Evolutionary conservation across 2,888 invertebrate species (phyloP).

Genomic region (Drosophila hawaiiensis): DNA sequence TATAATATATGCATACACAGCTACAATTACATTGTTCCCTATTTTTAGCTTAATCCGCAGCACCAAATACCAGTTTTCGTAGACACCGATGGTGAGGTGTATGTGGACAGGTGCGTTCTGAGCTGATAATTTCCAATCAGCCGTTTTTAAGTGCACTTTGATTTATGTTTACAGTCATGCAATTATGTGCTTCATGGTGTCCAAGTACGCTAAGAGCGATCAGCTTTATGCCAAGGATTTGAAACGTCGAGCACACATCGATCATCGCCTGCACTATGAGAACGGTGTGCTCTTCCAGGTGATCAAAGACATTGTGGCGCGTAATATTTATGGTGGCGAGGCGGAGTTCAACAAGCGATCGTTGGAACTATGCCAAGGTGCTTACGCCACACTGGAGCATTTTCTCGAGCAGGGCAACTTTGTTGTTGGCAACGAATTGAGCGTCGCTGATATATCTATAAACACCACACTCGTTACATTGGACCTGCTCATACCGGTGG

Average conservation of each 20-base stretch:
- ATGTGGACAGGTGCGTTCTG: slow-evolving; percentile 85
- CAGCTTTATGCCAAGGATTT: slow-evolving; percentile 87
- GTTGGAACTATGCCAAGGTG: slow-evolving; percentile 75
- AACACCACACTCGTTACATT: slow-evolving; percentile 84
- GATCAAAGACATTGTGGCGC: slow-evolving; percentile 84
- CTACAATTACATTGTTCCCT: neutral
- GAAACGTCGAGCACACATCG: slow-evolving; percentile 86
- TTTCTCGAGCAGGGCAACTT: slow-evolving; percentile 79
- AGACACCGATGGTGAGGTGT: slow-evolving; percentile 86
- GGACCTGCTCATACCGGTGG: slow-evolving; percentile 82
- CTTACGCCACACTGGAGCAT: slow-evolving; percentile 82
- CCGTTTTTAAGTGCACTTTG: neutral
- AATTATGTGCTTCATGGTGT: slow-evolving; percentile 86
- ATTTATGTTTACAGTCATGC: slow-evolving; percentile 84
- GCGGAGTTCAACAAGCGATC: slow-evolving; percentile 74
- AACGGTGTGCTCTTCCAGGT: slow-evolving; percentile 86
- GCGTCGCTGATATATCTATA: slow-evolving; percentile 86
- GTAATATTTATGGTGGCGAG: slow-evolving; percentile 81
- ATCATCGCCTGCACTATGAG: slow-evolving; percentile 87
- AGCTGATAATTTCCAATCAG: neutral
- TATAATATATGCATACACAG: neutral
- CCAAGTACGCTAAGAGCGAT: slow-evolving; percentile 86
- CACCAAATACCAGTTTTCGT: slow-evolving; percentile 87
- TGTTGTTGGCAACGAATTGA: slow-evolving; percentile 77
- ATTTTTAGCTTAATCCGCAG: slow-evolving; percentile 86